Base-by-base conservation (phyloP, 1,140 invertebrate species). In the Zaprionus lachaisei region DNA sequence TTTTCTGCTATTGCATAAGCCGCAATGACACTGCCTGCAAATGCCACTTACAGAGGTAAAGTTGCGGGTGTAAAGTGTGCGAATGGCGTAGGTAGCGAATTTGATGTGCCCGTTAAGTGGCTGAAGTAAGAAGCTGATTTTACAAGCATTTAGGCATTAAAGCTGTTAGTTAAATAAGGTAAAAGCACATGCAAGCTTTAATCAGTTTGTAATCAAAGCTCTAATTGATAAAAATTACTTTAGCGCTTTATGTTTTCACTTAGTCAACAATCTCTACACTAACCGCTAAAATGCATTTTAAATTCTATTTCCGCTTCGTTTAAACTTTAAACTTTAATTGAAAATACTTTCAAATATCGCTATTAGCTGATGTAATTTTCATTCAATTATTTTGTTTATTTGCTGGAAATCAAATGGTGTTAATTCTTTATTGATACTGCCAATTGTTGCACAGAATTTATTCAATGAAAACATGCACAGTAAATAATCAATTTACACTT, bases 381-480 rank as follows among this genome's bases (percentile, higher is more conserved):
- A 14, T 51, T 22, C 22, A 22, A 51, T 51, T 51, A 1, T 3
- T 24, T 24, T 51, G n/a, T 51, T 24, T 51, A 24, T 51, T 49
- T 55, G 1, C 14, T 28, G 24, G 6, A 12, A 55, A 26, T 12
- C 26, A 56, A 56, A 49, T 49, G 54, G n/a, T 47, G n/a, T 58
- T 67, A 51, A 51, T 58, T 67, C 17, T 20, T 20, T 58, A 57
- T 41, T 67, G 41, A 49, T 20, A 44, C 28, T 41, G 55, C 2
- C 65, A 58, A 58, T 67, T 67, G 55, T 57, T 31, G 55, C 55
- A 11, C 41, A 12, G 65, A 58, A 67, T 57, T 58, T 41, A 67
- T 58, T 49, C 26, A 67, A 67, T 47, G 41, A 58, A 58, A 38
- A 28, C 17, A 15, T 57, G 26, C 15, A 44, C 28, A 31, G 26